Evolutionary conservation across 1,140 invertebrate species (phyloP).

Genomic region (Chironomus striatipennis): DNA sequence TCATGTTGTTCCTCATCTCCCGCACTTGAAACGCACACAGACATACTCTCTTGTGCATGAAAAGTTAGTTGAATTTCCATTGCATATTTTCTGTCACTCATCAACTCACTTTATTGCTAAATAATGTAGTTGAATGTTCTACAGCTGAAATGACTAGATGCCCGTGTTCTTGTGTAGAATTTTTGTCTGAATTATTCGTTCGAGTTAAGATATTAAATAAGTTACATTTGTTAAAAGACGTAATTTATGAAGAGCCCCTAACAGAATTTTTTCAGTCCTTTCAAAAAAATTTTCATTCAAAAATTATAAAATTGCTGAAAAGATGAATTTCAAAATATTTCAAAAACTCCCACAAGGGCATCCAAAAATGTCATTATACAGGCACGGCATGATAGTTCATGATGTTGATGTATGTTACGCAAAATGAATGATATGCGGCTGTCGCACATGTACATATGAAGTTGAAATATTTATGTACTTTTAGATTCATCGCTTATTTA

Average conservation of each 20-base stretch:
- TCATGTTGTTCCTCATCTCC: not conserved
- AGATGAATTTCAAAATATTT: no score
- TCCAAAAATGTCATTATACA: not conserved
- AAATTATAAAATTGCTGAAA: no score
- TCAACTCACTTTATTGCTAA: slow-evolving; percentile 7
- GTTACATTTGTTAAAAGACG: no score
- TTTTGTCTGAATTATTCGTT: no score
- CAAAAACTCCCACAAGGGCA: no score
- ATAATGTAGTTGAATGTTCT: not conserved
- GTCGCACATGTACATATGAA: not conserved
- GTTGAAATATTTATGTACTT: slow-evolving; percentile 3
- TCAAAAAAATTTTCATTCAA: no score
- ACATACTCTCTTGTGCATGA: not conserved
- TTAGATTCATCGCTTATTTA: slow-evolving; percentile 9
- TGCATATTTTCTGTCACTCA: slow-evolving; percentile 1
- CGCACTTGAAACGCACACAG: not conserved
- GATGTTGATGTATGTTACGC: slow-evolving; percentile 1
- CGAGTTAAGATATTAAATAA: no score
- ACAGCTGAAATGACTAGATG: no score
- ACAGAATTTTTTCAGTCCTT: no score
- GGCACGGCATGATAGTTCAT: not conserved
- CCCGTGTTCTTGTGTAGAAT: no score
- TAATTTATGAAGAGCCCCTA: no score
- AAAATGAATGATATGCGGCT: not conserved
- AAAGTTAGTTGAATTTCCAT: not conserved